Evolutionary conservation across 2,113 vertebrate species (phyloP), one percentile per base, ranked within the genome.

Genomic region (Prunella himalayana): DNA sequence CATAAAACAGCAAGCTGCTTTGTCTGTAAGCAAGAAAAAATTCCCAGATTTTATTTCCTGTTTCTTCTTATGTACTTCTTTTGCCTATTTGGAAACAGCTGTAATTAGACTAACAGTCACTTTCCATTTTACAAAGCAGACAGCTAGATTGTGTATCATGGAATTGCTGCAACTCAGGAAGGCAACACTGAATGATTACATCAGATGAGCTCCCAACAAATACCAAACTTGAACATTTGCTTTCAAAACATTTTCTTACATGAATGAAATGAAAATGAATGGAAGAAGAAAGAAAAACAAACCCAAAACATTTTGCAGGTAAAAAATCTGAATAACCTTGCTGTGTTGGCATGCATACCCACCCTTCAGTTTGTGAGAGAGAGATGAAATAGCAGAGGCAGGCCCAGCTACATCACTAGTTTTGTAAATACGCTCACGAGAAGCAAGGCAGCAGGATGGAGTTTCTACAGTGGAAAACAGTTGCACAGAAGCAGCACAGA

Each of bases 361-460:
- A 99, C 99, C 99, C 99, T 99, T 99, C 98, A 98, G 98, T 98
- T 98, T 99, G 97, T 98, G 98, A 98, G 98, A 98, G 97, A 99
- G 98, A 98, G 99, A 99, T 98, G 99, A 99, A 97, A 99, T 96
- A 98, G 99, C 98, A 98, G 99, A 98, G 95, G 98, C 98, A 98
- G 99, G 98, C 98, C 98, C 98, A 98, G 98, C 98, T 98, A 98
- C 98, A 98, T 97, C 98, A 97, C 98, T 98, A 98, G 86, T 99
- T 99, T 99, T 99, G 98, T 98, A 99, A 98, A 98, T 98, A 98
- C 98, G 98, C 98, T 99, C 99, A 97, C 98, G 98, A 99, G 99
- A 99, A 99, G 99, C 99, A 98, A 99, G 99, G 98, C 98, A 98
- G 99, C 99, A 98, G 97, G 99, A 98, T 98, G 99, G 98, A 98